Conservation (phyloP, 37 sponge, comb jelly and placozoan genomes). For the Cladorhizidae sp. region DNA sequence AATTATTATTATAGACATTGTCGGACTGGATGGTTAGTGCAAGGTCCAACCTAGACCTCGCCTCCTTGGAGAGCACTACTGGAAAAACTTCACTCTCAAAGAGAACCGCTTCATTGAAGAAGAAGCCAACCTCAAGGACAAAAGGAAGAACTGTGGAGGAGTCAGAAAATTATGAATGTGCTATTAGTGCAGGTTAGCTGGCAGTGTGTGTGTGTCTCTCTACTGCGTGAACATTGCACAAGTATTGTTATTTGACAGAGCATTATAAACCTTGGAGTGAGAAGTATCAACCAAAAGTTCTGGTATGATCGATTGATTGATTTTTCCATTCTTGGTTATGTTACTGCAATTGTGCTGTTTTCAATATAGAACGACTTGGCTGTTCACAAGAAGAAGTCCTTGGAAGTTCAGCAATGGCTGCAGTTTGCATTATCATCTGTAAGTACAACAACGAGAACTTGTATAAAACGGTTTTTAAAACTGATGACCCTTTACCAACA, state of each 20-base stretch:
- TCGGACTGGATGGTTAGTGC: slow-evolving; percentile 1
- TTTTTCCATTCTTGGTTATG: not conserved
- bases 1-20: not conserved
- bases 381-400: slow-evolving; percentile 87
- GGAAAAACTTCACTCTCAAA: too few relatives aligned
- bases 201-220: too few relatives aligned
- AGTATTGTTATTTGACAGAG: not conserved
- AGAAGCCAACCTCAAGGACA: too few relatives aligned
- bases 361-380: slow-evolving; percentile 64
- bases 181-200: too few relatives aligned
- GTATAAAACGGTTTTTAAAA: too few relatives aligned
- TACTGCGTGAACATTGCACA: too few relatives aligned
- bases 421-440: slow-evolving; percentile 56
- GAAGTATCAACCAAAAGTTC: slow-evolving; percentile 19
- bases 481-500: too few relatives aligned
- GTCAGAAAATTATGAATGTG: too few relatives aligned
- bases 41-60: not conserved
- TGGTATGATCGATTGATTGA: not conserved
- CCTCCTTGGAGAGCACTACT: not conserved
- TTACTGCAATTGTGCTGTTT: not conserved
- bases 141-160: too few relatives aligned
- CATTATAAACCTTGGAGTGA: not conserved
- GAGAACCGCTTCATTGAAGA: too few relatives aligned
- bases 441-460: too few relatives aligned
- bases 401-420: slow-evolving; percentile 72